Conservation (phyloP, 2,888 invertebrate genomes). For the Isoperla grammatica region DNA sequence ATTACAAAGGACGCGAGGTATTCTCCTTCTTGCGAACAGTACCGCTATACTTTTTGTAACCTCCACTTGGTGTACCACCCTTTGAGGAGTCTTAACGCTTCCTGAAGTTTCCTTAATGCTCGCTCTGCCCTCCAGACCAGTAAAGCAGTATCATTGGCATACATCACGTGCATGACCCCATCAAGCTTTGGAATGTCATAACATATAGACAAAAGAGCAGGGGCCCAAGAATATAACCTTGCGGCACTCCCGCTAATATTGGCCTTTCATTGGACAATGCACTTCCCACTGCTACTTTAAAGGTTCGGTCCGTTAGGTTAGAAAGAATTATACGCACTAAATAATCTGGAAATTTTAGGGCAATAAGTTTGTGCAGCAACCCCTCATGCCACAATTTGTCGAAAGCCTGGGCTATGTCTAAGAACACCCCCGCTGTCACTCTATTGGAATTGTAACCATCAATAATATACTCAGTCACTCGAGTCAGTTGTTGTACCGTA, state of each 20-base stretch:
- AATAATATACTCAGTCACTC: background rate
- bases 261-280: background rate
- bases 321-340: background rate
- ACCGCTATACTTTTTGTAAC: background rate
- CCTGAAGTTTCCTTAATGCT: background rate
- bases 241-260: constrained; percentile 12
- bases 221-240: constrained; percentile 17
- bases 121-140: background rate
- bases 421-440: constrained; percentile 4
- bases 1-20: no score
- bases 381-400: constrained; percentile 16
- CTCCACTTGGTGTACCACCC: constrained; percentile 9
- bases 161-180: background rate
- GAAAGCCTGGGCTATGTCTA: constrained; percentile 17
- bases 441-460: background rate
- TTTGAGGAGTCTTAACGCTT: background rate
- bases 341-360: constrained; percentile 15
- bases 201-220: constrained; percentile 10
- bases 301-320: background rate
- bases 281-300: background rate
- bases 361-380: constrained; percentile 8
- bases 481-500: background rate
- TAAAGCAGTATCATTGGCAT: background rate
- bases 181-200: no score
- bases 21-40: background rate